These are phyloP conservation scores for Micronisus gabar DNA, from an alignment of 2,113 vertebrate genomes.

Conservation along the genomic window DNA sequence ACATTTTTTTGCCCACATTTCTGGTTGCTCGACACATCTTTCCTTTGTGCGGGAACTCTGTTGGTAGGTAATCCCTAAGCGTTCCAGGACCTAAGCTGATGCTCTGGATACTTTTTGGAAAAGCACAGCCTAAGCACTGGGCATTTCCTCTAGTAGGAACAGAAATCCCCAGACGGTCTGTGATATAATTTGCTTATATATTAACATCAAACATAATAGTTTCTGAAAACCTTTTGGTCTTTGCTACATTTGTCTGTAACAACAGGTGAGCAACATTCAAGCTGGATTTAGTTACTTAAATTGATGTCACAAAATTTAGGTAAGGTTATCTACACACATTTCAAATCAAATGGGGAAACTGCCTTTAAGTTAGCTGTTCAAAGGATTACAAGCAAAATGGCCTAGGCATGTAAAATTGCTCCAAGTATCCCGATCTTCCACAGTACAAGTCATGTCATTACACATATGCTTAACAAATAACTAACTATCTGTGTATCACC, in stretches of 20 bases:
- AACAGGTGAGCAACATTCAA: neutral
- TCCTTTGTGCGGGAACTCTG: accelerated
- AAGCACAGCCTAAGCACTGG: neutral
- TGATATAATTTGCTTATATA: neutral
- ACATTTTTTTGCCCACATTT: neutral
- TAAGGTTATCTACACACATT: neutral
- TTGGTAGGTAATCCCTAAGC: neutral
- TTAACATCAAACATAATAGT: neutral
- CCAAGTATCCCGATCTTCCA: neutral
- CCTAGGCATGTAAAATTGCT: no score
- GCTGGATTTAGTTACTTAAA: neutral
- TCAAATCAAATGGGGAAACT: neutral
- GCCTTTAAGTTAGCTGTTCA: neutral
- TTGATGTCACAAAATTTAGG: neutral
- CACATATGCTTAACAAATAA: neutral
- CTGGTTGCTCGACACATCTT: neutral
- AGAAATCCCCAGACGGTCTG: neutral
- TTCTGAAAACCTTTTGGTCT: neutral
- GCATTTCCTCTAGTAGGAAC: neutral
- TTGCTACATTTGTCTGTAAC: neutral
- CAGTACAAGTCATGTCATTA: neutral
- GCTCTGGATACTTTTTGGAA: neutral
- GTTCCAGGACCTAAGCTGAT: neutral
- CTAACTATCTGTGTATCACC: neutral
- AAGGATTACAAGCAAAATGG: neutral